Conservation (phyloP, 92 coral and sea anemone genomes). For the Hydrozoanthus gracilis region DNA sequence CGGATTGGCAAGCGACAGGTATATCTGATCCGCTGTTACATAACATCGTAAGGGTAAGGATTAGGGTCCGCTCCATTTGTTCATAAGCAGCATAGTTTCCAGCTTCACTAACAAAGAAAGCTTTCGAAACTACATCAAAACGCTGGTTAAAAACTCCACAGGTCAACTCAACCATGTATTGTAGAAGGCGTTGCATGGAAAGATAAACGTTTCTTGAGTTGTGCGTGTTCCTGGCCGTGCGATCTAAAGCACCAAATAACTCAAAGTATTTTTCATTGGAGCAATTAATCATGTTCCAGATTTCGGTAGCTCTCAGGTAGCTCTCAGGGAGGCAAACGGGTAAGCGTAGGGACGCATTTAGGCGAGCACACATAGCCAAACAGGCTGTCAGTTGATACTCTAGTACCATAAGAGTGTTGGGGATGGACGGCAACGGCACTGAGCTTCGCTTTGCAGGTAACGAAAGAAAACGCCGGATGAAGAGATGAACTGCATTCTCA, state of each 20-base stretch:
- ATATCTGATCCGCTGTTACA: constrained; percentile 89
- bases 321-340: constrained; percentile 71
- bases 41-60: constrained; percentile 84
- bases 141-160: constrained; percentile 46
- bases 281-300: constrained; percentile 61
- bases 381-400: constrained; percentile 79
- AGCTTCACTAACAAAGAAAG: constrained; percentile 64
- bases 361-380: constrained; percentile 63
- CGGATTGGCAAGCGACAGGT: constrained; percentile 49
- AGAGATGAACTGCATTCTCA: constrained; percentile 57
- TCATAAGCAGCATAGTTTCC: constrained; percentile 61
- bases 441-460: constrained; percentile 64
- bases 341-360: constrained; percentile 8
- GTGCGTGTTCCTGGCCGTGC: not conserved
- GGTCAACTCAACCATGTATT: constrained; percentile 58
- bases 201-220: constrained; percentile 6
- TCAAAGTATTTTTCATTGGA: constrained; percentile 40
- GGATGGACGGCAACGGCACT: constrained; percentile 70
- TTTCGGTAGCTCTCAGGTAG: constrained; percentile 64
- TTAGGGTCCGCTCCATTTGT: constrained; percentile 81
- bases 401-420: constrained; percentile 73
- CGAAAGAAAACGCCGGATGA: constrained; percentile 69
- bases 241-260: constrained; percentile 60
- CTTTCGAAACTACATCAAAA: constrained; percentile 68
- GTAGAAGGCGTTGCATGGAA: constrained; percentile 40